phyloP scores from a whole-genome alignment of 2,888 invertebrate genomes.

The Torymus auratus region DNA sequence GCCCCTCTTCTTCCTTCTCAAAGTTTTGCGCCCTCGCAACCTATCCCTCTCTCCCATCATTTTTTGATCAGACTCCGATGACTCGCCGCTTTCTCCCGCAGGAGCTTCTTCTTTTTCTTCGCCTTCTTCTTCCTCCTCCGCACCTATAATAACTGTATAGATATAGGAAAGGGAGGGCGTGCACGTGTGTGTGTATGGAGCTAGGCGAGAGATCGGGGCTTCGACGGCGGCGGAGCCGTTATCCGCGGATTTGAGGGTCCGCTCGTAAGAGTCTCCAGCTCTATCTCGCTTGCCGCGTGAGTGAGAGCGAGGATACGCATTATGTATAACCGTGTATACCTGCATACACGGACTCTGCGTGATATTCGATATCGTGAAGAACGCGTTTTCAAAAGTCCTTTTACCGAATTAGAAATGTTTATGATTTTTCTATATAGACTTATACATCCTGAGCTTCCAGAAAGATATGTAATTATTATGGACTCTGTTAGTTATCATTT shows the following conservation, averaged over 20 bases:
- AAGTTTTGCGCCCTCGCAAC: constrained; percentile 50
- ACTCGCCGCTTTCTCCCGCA: constrained; percentile 63
- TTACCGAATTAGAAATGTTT: no score
- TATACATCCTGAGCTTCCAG: no score
- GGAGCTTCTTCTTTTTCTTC: constrained; percentile 24
- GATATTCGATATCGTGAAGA: no score
- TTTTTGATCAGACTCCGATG: constrained; percentile 68
- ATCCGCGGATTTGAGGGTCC: constrained; percentile 70
- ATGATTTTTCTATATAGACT: no score
- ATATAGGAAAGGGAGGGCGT: no score
- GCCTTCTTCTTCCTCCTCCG: background rate
- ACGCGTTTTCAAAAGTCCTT: no score
- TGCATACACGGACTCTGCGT: no score
- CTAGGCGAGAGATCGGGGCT: constrained; percentile 25
- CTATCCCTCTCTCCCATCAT: constrained; percentile 61
- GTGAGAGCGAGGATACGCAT: no score
- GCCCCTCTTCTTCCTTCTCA: constrained; percentile 23
- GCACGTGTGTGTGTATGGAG: background rate
- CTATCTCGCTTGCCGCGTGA: constrained; percentile 10
- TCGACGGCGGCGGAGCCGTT: constrained; percentile 60
- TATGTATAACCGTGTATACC: no score
- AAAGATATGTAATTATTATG: no score
- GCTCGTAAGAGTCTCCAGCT: constrained; percentile 39
- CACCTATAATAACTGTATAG: constrained; percentile 38
- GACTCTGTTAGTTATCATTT: no score